Evolutionary conservation across 2,113 vertebrate genomes (phyloP).

Genomic region (Isichthys henryi): DNA sequence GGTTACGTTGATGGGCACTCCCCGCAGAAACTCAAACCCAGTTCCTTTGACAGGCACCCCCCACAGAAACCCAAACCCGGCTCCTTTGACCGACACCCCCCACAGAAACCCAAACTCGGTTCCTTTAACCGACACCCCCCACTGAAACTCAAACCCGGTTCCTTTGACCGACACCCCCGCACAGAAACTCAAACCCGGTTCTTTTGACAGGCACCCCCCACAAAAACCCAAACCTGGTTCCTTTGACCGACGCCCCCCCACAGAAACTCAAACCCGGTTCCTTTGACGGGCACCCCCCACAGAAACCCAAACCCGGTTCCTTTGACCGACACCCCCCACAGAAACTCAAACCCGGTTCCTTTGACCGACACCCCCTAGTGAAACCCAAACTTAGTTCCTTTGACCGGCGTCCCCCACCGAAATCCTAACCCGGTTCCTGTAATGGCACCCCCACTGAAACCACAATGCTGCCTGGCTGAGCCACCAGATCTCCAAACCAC

Average conservation of each 20-base stretch:
- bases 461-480: background rate
- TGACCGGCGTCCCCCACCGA: background rate
- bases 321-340: no score
- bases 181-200: background rate
- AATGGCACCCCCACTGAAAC: background rate
- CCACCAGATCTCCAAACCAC: background rate
- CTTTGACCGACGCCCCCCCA: background rate
- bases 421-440: background rate
- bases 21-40: background rate
- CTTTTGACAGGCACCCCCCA: background rate
- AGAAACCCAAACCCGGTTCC: no score
- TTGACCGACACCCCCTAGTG: background rate
- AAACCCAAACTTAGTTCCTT: background rate
- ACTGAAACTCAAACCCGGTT: background rate
- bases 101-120: no score
- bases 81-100: no score
- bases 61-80: no score
- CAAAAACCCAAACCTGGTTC: background rate
- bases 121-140: background rate
- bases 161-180: background rate
- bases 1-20: no score
- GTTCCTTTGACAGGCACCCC: background rate
- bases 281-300: background rate
- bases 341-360: background rate
- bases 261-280: background rate